Conservation (phyloP, 1,140 invertebrate species). For the Subanguina moxae region DNA sequence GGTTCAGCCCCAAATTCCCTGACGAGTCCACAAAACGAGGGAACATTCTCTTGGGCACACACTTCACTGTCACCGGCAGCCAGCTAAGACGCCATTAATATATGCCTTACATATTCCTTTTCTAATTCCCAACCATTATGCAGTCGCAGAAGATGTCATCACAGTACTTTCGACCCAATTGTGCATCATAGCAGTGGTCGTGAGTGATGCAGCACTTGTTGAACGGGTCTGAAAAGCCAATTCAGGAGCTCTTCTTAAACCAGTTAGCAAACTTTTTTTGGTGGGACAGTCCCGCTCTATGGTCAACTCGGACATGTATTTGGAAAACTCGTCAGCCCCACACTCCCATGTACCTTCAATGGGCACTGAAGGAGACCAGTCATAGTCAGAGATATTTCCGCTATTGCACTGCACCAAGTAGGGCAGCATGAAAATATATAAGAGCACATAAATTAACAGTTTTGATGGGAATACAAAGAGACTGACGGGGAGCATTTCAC, state of each 20-base stretch:
- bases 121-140: constrained; percentile 3
- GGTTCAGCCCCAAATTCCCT: constrained; percentile 19
- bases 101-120: background rate
- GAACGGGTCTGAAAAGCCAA: constrained; percentile 11
- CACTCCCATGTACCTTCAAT: constrained; percentile 17
- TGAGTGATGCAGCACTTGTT: constrained; percentile 25
- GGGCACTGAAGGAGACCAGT: constrained; percentile 4
- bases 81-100: constrained; percentile 3
- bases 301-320: constrained; percentile 5
- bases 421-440: too few relatives aligned
- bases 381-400: background rate
- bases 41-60: constrained; percentile 15
- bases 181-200: constrained; percentile 25
- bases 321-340: constrained; percentile 21
- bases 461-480: too few relatives aligned
- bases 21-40: constrained; percentile 16
- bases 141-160: constrained; percentile 24
- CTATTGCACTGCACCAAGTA: too few relatives aligned
- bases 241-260: background rate
- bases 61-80: constrained; percentile 15
- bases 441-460: too few relatives aligned
- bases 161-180: constrained; percentile 23
- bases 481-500: too few relatives aligned
- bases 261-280: constrained; percentile 12
- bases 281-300: constrained; percentile 12